phyloP scores from a whole-genome alignment of 2,888 invertebrate genomes.

The Tineola bisselliella region DNA sequence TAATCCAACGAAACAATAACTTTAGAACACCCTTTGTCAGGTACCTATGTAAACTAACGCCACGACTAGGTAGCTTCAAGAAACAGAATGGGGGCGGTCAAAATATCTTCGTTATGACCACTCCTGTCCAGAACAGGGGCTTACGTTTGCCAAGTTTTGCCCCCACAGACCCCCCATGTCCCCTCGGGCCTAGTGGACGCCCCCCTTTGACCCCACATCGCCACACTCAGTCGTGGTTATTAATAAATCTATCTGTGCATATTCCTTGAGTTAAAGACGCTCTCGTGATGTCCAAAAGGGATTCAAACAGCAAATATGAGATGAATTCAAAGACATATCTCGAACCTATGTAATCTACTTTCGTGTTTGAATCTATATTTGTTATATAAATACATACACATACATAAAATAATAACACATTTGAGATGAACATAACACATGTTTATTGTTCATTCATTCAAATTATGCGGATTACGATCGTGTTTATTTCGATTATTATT shows the following conservation, averaged over 20 bases:
- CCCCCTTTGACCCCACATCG: constrained; percentile 23
- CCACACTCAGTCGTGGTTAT: constrained; percentile 35
- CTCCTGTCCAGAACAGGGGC: constrained; percentile 61
- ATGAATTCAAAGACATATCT: too few relatives aligned
- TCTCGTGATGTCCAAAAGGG: background rate
- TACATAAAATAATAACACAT: too few relatives aligned
- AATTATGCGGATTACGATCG: too few relatives aligned
- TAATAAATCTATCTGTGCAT: constrained; percentile 66
- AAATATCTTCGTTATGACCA: constrained; percentile 68
- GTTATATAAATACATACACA: too few relatives aligned
- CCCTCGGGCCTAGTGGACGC: constrained; percentile 43
- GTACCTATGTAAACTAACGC: constrained; percentile 28
- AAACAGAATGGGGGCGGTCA: constrained; percentile 65
- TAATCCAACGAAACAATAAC: constrained; percentile 37
- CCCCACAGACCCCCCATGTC: constrained; percentile 25
- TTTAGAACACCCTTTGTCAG: constrained; percentile 42
- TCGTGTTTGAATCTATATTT: too few relatives aligned
- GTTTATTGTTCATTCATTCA: too few relatives aligned
- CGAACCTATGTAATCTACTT: too few relatives aligned
- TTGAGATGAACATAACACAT: too few relatives aligned
- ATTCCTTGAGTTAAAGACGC: constrained; percentile 48
- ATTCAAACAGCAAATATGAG: background rate
- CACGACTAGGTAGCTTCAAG: constrained; percentile 40
- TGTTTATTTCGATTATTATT: too few relatives aligned
- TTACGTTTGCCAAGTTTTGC: constrained; percentile 59